Base-by-base conservation (phyloP, 1,140 invertebrate genomes). In the Parapsyche elsis region DNA sequence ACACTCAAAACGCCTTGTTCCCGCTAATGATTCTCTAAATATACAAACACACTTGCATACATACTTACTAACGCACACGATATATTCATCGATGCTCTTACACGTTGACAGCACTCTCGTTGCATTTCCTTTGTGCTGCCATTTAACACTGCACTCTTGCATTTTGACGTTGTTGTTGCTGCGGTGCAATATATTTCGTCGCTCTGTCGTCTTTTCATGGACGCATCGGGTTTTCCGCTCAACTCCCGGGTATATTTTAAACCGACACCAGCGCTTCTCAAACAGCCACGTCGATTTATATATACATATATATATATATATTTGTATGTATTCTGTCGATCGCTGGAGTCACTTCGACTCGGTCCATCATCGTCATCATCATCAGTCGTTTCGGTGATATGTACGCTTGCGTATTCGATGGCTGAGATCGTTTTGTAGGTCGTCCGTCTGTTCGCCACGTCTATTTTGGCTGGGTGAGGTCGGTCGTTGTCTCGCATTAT, bases 341-440 rank as follows among this genome's bases (percentile, higher is more conserved):
- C 30, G 30, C 30, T 38, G 30, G 30, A 38, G 30, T n/a, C n/a
- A n/a, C n/a, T n/a, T n/a, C n/a, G n/a, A n/a, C n/a, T n/a, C n/a
- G n/a, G 14, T 12, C 21, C 21, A 53, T 53, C 12, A 30, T 67
- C 24, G 61, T 24, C 21, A 21, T 67, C 24, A 24, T 67, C 61
- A 12, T 67, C 61, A 1, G n/a, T 53, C 49, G 10, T 53, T 10
- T 2, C 12, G 49, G 49, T 53, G 49, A 53, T 53, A 53, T 53
- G 16, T 16, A 53, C 10, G 49, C 16, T 53, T 53, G 49, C 49
- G 49, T 12, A 14, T 16, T 53, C 16, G 10, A 46, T 46, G 5
- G 12, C n/a, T 14, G 57, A 67, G 61, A 38, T 16, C 71, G 71
- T 49, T 75, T 75, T 75, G 71, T 75, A 75, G 71, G 71, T 75